Evolutionary conservation across 2,113 vertebrate species (phyloP), one percentile per base, ranked within the genome.

Genomic region (Acanthisitta chloris): DNA sequence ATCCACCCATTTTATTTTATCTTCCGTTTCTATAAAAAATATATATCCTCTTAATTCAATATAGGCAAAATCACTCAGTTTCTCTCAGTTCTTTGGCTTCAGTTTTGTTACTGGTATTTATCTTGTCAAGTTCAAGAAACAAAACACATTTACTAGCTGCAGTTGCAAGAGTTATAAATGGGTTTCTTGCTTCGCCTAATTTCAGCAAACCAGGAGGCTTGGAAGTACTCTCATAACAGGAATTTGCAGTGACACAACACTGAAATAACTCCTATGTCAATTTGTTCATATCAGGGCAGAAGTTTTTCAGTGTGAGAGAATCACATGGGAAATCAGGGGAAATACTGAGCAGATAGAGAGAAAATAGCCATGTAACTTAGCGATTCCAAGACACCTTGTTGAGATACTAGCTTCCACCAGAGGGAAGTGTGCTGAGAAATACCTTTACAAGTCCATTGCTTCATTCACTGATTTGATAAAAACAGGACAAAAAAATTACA

Each of bases 301-400:
- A 93, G 29, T 73, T 85, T 79, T 94, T 70, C 62, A 70, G 38
- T 33, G 26, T 36, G 43, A 74, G 38, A 81, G 24, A 83, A 73
- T 59, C 95, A 64, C 90, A 52, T 38, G 79, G 88, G 94, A 97
- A 96, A 96, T 96, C 84, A 93, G 72, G 24, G 87, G 12, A n/a
- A 94, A 88, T 74, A 58, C 38, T 66, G 81, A 90, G 52, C 46
- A 88, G 54, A 73, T 4, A 83, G 45, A 73, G 23, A 40, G 77
- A 85, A 87, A 71, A 72, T 12, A 82, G 34, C 24, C 12, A 5
- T 66, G 46, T 46, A 89, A 73, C 78, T 91, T 89, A 49, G 36
- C 70, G 83, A 72, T 87, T 92, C 61, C 29, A 48, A 88, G 38
- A 59, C 34, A 86, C 9, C 38, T 67, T 86, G 46, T 34, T 77